Evolutionary conservation across 2,113 vertebrate genomes (phyloP).

Genomic region (Opisthocomus hoazin): DNA sequence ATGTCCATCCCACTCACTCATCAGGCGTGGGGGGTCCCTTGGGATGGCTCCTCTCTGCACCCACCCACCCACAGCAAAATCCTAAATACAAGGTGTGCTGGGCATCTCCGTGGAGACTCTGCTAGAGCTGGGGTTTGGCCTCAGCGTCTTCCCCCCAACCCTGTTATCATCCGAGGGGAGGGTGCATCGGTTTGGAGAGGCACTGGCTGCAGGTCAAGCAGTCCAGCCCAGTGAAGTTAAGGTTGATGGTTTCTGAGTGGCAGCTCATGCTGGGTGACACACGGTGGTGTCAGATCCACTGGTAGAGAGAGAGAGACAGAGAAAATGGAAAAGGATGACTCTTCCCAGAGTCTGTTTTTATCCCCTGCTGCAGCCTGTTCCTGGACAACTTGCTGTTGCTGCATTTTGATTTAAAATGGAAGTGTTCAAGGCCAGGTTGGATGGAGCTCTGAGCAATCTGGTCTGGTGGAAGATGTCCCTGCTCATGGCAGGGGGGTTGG

Average conservation of each 20-base stretch:
- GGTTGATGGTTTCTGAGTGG: not conserved
- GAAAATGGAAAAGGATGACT: not conserved
- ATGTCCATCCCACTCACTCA: too few relatives aligned
- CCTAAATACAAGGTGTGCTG: not conserved
- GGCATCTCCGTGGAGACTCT: not conserved
- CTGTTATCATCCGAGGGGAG: not conserved
- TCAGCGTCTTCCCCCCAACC: not conserved
- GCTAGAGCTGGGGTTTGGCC: not conserved
- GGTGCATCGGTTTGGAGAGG: not conserved
- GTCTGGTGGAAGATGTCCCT: too few relatives aligned
- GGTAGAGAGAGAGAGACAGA: not conserved
- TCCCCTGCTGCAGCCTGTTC: not conserved
- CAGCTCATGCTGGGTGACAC: not conserved
- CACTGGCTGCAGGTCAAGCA: not conserved
- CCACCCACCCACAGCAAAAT: not conserved
- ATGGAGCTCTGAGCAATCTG: too few relatives aligned
- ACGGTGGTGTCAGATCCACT: not conserved
- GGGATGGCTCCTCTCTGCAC: not conserved
- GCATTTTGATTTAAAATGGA: not conserved
- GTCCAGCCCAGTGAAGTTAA: not conserved
- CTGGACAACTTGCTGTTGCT: not conserved
- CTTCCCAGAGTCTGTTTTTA: not conserved
- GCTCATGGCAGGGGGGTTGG: too few relatives aligned
- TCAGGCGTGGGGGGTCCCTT: fast-evolving
- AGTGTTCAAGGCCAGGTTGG: too few relatives aligned